A percentile compares a stretch with the other conserved stretches of the same genome.
These are phyloP conservation scores for Rosalia funebris DNA, from an alignment of 2,888 invertebrate genomes.

Conservation along the genomic window DNA sequence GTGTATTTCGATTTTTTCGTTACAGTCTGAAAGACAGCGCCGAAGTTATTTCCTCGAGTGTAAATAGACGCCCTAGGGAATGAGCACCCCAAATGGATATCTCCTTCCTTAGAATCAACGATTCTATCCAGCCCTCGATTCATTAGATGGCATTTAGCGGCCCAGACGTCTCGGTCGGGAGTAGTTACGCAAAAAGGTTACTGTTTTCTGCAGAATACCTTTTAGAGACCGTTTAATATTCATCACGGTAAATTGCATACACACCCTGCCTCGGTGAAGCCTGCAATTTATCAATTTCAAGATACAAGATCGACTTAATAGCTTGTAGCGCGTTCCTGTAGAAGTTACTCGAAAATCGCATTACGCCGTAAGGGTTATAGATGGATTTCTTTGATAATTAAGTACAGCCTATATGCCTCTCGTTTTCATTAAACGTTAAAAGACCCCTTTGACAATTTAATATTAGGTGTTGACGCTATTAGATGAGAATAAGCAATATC, in stretches of 20 bases:
- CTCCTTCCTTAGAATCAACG: too few relatives aligned
- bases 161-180: neutral
- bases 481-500: too few relatives aligned
- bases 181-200: neutral
- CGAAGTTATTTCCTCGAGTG: too few relatives aligned
- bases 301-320: slow-evolving; percentile 12
- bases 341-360: slow-evolving; percentile 2
- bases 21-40: too few relatives aligned
- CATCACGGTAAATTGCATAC: slow-evolving; percentile 20
- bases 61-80: too few relatives aligned
- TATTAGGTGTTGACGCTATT: too few relatives aligned
- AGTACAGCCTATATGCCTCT: slow-evolving; percentile 11
- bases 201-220: neutral
- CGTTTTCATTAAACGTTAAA: slow-evolving; percentile 13
- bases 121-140: neutral
- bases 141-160: neutral
- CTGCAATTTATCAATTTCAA: slow-evolving; percentile 19
- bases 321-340: slow-evolving; percentile 17
- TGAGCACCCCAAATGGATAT: too few relatives aligned
- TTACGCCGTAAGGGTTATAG: slow-evolving; percentile 2
- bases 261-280: slow-evolving; percentile 9
- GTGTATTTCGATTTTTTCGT: too few relatives aligned
- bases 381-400: slow-evolving; percentile 2
- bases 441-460: too few relatives aligned
- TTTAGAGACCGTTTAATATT: slow-evolving; percentile 20